A percentile compares a stretch with the other conserved stretches of the same genome.
These are phyloP conservation scores for Platysternon megacephalum DNA, from an alignment of 2,113 vertebrate species.

Conservation along the genomic window DNA sequence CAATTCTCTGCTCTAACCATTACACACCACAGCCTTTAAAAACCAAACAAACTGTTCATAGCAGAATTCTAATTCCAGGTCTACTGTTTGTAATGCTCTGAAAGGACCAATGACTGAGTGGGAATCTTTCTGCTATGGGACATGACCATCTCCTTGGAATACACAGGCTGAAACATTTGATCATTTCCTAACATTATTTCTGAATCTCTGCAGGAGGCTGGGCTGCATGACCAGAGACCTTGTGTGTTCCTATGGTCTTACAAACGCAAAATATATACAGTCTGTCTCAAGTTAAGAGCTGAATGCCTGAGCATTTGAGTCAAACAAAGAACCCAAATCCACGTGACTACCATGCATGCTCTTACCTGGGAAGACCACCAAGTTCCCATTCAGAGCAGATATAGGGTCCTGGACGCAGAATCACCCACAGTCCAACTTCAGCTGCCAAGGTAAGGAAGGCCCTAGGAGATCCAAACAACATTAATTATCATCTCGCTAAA, in stretches of 20 bases:
- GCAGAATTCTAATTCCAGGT: neutral
- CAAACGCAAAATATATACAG: neutral
- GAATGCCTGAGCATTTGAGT: neutral
- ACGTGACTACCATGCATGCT: neutral
- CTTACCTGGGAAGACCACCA: constrained; percentile 91
- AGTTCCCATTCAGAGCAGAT: constrained; percentile 93
- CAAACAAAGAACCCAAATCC: neutral
- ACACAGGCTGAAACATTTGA: neutral
- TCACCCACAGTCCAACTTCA: constrained; percentile 89
- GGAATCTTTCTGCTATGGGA: neutral
- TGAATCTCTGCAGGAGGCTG: neutral
- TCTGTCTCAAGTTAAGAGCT: neutral
- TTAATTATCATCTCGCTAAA: neutral
- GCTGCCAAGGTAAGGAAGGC: constrained; percentile 85
- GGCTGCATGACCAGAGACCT: fast-evolving
- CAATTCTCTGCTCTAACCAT: neutral
- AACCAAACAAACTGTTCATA: neutral
- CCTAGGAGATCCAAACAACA: constrained; percentile 69
- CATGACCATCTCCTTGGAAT: neutral
- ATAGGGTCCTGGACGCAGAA: constrained; percentile 92
- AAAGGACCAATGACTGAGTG: neutral
- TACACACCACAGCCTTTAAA: neutral
- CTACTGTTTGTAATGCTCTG: neutral
- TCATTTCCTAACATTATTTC: neutral
- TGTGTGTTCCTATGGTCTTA: neutral